Base-by-base conservation (phyloP, 2,888 invertebrate species). In the Craniophora ligustri region DNA sequence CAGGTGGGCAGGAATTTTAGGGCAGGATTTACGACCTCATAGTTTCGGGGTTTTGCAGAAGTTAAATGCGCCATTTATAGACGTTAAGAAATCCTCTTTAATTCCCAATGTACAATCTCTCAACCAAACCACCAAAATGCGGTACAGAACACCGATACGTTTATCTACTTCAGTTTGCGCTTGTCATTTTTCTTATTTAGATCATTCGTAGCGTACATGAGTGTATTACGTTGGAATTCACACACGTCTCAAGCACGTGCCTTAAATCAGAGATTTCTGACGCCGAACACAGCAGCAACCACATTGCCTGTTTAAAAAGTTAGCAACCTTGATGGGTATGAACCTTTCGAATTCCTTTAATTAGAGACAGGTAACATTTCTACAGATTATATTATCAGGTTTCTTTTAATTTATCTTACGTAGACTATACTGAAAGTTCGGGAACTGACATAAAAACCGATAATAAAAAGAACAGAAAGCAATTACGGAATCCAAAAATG, bases 331-430 rank as follows among this genome's bases (percentile, higher is more conserved):
- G 66, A 39, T 36, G 38, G 10, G 8, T 45, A 15, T 41, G 28
- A 5, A 36, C 54, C 54, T 65, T 65, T 69, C 58, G 41, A 53
- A 69, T 49, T 49, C 32, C 11, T 50, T n/a, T 10, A 34, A 38
- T 45, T 39, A 15, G n/a, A 45, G 28, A 23, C 34, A 31, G 21
- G n/a, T 10, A 15, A 18, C 14, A n/a, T 39, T 26, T 26, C n/a
- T 15, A 11, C 0, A 18, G 19, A 36, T 14, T 6, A 15, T 13
- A 14, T 23, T 13, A 14, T 23, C 7, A 13, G 10, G 8, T 34
- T 48, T 48, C 13, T 42, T 44, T 35, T 49, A 11, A 30, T 38
- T 49, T 40, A 39, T 39, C 41, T 28, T 30, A 40, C 16, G 15
- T 19, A 11, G 14, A 50, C 21, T 39, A 14, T 46, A 28, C 28